Percentiles rank a stretch among this genome's conserved stretches.
phyloP scores from a whole-genome alignment of 1,140 invertebrate species.

The Polyergus mexicanus region DNA sequence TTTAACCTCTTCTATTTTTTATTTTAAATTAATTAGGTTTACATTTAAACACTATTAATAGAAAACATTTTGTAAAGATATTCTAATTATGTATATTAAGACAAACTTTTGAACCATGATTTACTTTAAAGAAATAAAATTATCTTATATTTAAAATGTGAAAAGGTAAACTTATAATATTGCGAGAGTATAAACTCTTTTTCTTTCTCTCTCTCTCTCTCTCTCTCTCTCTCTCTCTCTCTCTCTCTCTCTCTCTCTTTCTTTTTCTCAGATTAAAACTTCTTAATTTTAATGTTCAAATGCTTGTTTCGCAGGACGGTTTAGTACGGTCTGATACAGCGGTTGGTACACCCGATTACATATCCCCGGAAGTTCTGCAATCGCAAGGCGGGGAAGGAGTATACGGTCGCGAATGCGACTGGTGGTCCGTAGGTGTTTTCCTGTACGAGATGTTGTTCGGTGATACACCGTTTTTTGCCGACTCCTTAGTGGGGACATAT shows the following conservation, averaged over 20 bases:
- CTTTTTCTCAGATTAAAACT: slow-evolving; percentile 34
- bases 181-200: slow-evolving; percentile 13
- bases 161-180: neutral
- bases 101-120: neutral
- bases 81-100: neutral
- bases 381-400: slow-evolving; percentile 98
- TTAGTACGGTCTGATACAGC: slow-evolving; percentile 98
- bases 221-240: neutral
- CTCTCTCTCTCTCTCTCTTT: too few species aligned
- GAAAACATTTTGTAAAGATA: neutral
- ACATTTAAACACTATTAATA: neutral
- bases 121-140: neutral
- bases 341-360: slow-evolving; percentile 99
- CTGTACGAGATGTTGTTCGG: slow-evolving; percentile 99
- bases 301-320: slow-evolving; percentile 90
- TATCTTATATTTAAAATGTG: neutral
- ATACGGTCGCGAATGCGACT: slow-evolving; percentile 99
- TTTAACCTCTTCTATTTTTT: slow-evolving; percentile 31
- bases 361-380: slow-evolving; percentile 99
- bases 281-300: slow-evolving; percentile 24
- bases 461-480: slow-evolving; percentile 99
- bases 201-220: slow-evolving; percentile 2
- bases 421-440: slow-evolving; percentile 99
- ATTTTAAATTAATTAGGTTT: neutral
- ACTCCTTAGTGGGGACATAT: slow-evolving; percentile 99